Base-by-base conservation (phyloP, 1,140 invertebrate species). In the Pissodes strobi region DNA sequence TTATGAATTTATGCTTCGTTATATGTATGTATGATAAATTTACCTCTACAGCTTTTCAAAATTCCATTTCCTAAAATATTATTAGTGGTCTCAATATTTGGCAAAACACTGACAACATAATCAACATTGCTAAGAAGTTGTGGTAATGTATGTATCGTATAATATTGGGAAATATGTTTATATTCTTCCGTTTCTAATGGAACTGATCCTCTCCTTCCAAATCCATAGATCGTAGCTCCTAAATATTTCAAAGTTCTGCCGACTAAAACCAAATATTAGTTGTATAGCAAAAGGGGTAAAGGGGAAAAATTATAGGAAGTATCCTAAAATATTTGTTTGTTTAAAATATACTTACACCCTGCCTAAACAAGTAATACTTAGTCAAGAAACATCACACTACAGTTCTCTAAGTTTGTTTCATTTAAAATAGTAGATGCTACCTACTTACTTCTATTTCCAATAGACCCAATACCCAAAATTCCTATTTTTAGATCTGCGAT, bases 41-140 rank as follows among this genome's bases (percentile, higher is more conserved):
- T 13, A 39, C 72, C 66, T 71, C 64, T 74, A 76, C 76, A 80
- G 56, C 72, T 70, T 68, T 80, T 65, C 23, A 87, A 68, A 2
- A 81, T 73, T 10, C 77, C 78, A 68, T 81, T 81, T 27, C 81
- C 80, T 56, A 61, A 39, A 22, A 61, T 1, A 41, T 61, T 52
- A 18, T 59, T 70, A 10, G 84, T 87, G 10, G 76, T 59, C n/a
- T 73, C 53, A 0, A 83, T 86, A 4, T 76, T 78, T 19, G 85
- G 86, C 48, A 87, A 70, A 13, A 85, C 72, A 71, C 80, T 85
- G 37, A 84, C 75, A 30, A 87, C 69, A 66, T 86, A 86, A 75
- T 87, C 84, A 74, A 81, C 83, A 8, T 79, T 76, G 27, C 69
- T 43, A 13, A 86, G 65, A 10, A 86, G 61, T 37, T 81, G 74